Conservation (phyloP, 2,113 vertebrate genomes). For the Nycticorax nycticorax region DNA sequence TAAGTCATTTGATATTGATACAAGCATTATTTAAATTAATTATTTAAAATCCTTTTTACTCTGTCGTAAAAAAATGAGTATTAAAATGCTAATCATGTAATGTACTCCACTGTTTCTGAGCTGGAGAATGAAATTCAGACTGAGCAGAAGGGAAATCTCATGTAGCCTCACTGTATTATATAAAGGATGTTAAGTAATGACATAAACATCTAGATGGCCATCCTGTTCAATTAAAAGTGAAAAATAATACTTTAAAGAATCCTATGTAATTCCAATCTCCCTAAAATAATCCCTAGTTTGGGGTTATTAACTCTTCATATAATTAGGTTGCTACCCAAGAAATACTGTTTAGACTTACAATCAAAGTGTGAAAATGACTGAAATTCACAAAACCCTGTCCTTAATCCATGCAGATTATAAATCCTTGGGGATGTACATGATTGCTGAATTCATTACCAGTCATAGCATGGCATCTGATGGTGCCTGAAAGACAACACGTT, state of each 20-base stretch:
- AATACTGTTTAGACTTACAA: background rate
- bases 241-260: background rate
- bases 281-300: background rate
- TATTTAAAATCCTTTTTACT: background rate
- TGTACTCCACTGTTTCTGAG: background rate
- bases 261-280: background rate
- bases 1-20: background rate
- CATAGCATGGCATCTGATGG: background rate
- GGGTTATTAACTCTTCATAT: background rate
- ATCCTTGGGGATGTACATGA: background rate
- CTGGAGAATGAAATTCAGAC: background rate
- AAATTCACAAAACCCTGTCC: background rate
- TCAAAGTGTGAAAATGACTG: background rate
- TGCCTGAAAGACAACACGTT: background rate
- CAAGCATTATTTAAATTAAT: conserved; percentile 6
- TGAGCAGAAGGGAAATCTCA: background rate
- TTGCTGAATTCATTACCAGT: background rate
- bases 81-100: background rate
- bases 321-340: background rate
- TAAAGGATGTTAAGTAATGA: background rate
- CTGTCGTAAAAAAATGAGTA: background rate
- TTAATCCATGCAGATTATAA: background rate
- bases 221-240: background rate
- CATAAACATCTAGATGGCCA: background rate
- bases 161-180: background rate